Evolutionary conservation across 2,113 vertebrate genomes (phyloP), one percentile per base, ranked within the genome.

Genomic region (Thomomys bottae): DNA sequence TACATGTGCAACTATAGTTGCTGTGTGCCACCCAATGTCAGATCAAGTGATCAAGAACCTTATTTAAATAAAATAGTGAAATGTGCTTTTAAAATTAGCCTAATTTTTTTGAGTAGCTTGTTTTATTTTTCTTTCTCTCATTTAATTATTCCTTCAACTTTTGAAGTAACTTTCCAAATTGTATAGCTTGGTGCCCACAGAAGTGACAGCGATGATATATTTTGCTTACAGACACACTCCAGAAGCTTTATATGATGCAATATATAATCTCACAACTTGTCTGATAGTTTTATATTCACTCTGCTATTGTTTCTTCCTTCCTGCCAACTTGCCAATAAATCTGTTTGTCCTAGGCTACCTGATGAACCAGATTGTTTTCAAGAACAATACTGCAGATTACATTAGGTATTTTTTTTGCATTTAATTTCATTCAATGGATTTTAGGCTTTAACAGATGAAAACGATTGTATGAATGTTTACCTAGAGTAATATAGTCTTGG

Each of bases 41-140:
- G 84, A 96, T 95, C 94, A 96, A 97, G 87, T 23, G 9, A 94
- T 84, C 83, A 76, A 63, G 86, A 88, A 82, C n/a, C 59, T 89
- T 59, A 93, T 93, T 95, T 96, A 78, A 95, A 94, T 89, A 84
- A 78, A 96, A 92, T 49, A 30, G n/a, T 81, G 32, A 94, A 83
- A 12, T 38, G 18, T 38, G 21, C 80, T 87, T 95, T 90, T 67
- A 73, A 89, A 94, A 95, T 87, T 80, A 94, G 76, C 40, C 49
- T 59, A 10, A 76, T 94, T 95, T 64, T 93, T 79, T 77, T 4
- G 32, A n/a, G 36, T 38, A 91, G 34, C 42, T 12, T 78, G 49
- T 49, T 81, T 94, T 14, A 71, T 80, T 94, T 89, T 94, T 14
- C 75, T 80, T 94, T 89, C 40, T n/a, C 17, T 81, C n/a, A 72